Evolutionary conservation across 2,888 invertebrate species (phyloP), one percentile per base, ranked within the genome.

Genomic region (Hecatera dysodea): DNA sequence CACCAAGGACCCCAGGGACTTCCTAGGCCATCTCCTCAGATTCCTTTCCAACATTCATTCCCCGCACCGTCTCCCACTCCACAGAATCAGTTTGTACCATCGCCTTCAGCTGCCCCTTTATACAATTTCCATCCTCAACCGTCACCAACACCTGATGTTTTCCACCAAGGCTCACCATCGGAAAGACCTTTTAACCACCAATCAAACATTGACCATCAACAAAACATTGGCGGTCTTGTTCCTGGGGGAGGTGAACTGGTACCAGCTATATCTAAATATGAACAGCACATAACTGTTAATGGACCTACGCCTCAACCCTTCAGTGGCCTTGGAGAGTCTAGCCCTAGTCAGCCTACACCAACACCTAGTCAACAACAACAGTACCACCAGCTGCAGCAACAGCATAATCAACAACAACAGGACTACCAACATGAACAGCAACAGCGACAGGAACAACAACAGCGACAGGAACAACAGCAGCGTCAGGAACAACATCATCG

Each of bases 191-290:
- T 87, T 24, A 85, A 90, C 68, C 93, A 92, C 46, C 90, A 89
- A 74, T 75, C 90, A 44, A 92, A 89, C 70, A 67, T 88, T 44
- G 91, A 94, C 67, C 94, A 96, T 81, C 94, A 95, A 80, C 96
- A 96, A 88, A 92, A 94, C 76, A 87, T 96, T 64, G 92, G 93
- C 9, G 94, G 96, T 39, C 92, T 97, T 73, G 93, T 97, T 29
- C 97, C 97, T 48, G 96, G 97, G 2, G 97, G 97, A 48, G 98
- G 98, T 0, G 98, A 98, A 92, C 94, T 98, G 52, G 96, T 98
- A 27, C 97, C 97, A 67, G 97, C 98, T 24, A 97, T 98, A 71
- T 97, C 98, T 9, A 98, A 98, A 93, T 97, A 97, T 81, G 98
- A 98, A 91, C 98, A 98, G 83, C 98, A 98, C 84, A 96, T 97